Evolutionary conservation across 1,140 invertebrate genomes (phyloP).

Genomic region (Papilio polyxenes): DNA sequence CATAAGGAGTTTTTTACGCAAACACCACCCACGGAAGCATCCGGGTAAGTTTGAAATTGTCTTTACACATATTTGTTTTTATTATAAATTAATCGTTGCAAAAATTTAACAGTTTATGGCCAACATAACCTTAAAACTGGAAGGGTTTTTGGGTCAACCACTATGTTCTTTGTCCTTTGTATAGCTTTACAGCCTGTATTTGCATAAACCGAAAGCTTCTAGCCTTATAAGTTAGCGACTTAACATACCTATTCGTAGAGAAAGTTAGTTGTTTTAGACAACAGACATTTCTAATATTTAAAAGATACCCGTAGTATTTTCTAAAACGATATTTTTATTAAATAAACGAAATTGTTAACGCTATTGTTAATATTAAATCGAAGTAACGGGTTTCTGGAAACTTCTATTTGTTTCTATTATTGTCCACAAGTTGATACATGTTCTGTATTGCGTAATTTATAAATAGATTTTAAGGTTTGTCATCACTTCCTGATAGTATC

Average conservation of each 20-base stretch:
- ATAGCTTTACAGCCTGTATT: constrained; percentile 50
- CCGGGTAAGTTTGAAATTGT: constrained; percentile 66
- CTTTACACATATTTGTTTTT: constrained; percentile 42
- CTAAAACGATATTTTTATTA: background rate
- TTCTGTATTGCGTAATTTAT: constrained; percentile 27
- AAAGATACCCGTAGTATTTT: background rate
- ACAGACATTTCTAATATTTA: background rate
- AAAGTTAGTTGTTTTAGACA: background rate
- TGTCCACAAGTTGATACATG: constrained; percentile 23
- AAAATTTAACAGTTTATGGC: constrained; percentile 42
- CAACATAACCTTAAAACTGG: constrained; percentile 57
- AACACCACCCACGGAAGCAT: constrained; percentile 69
- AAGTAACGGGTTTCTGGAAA: background rate
- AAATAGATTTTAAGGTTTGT: background rate
- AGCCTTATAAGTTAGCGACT: constrained; percentile 1
- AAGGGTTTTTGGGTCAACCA: constrained; percentile 72
- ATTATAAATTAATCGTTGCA: constrained; percentile 40
- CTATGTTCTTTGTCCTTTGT: constrained; percentile 60
- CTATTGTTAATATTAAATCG: background rate
- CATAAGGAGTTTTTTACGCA: constrained; percentile 60
- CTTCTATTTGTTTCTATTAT: constrained; percentile 9
- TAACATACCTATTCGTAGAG: background rate
- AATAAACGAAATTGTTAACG: background rate
- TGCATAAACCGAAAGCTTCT: constrained; percentile 49
- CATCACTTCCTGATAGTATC: background rate